Percentiles rank a stretch among this genome's conserved stretches.
Evolutionary conservation across 2,113 vertebrate genomes (phyloP).

Genomic region (Chamaea fasciata): DNA sequence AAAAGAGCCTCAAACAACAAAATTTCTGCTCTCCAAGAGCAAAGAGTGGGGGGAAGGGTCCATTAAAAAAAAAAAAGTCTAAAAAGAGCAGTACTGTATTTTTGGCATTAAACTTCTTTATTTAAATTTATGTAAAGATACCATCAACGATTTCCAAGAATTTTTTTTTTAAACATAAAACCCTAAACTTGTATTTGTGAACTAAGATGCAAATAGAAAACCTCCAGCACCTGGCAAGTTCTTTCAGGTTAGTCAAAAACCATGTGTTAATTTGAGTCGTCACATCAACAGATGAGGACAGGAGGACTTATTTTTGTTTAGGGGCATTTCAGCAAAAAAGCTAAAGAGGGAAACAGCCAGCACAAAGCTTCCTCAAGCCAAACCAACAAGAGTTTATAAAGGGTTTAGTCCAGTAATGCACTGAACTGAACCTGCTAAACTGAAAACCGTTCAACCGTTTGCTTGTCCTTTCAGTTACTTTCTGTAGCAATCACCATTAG

Average conservation of each 20-base stretch:
- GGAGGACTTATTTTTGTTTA: conserved; percentile 69
- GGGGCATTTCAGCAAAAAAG: conserved; percentile 68
- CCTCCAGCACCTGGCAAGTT: conserved; percentile 77
- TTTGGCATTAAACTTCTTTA: conserved; percentile 47
- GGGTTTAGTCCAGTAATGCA: conserved; percentile 35
- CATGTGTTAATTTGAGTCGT: conserved; percentile 74
- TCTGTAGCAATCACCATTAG: conserved; percentile 24
- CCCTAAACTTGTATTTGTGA: conserved; percentile 72
- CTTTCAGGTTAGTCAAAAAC: conserved; percentile 83
- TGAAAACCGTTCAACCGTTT: conserved; percentile 57
- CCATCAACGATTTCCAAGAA: conserved; percentile 88
- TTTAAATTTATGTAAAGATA: conserved; percentile 70
- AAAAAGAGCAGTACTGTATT: neutral
- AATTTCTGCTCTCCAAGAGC: neutral
- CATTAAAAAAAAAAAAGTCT: neutral
- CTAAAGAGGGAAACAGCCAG: conserved; percentile 53
- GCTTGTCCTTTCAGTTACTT: conserved; percentile 60
- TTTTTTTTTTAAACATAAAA: conserved; percentile 72
- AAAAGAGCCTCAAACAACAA: neutral
- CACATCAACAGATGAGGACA: conserved; percentile 67
- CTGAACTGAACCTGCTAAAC: conserved; percentile 20
- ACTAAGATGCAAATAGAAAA: conserved; percentile 87
- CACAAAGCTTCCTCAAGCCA: conserved; percentile 48
- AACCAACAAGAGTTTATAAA: conserved; percentile 11
- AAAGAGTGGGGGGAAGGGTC: neutral